Base-by-base conservation (phyloP, 1,140 invertebrate genomes). In the Trialeurodes vaporariorum region DNA sequence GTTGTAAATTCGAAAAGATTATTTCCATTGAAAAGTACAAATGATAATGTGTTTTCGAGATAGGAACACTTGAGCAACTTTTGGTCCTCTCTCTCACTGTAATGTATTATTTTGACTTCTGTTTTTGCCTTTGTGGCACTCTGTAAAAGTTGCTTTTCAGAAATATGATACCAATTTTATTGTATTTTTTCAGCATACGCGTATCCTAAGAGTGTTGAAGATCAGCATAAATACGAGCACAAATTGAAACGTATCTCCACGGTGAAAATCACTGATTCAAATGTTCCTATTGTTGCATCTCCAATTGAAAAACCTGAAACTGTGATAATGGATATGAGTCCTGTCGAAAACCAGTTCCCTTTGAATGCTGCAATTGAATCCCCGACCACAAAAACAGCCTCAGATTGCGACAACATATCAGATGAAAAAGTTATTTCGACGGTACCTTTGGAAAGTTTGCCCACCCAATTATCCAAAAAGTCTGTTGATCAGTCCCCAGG, bases 131-230 rank as follows among this genome's bases (percentile, higher is more conserved):
- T n/a, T n/a, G n/a, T n/a, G n/a, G n/a, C n/a, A n/a, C n/a, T n/a
- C n/a, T n/a, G n/a, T n/a, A n/a, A n/a, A n/a, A n/a, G n/a, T n/a
- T n/a, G n/a, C n/a, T n/a, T n/a, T n/a, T n/a, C n/a, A n/a, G n/a
- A n/a, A n/a, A n/a, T n/a, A n/a, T n/a, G n/a, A n/a, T n/a, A n/a
- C n/a, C n/a, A n/a, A 23, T 64, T 22, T 22, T 26, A 60, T 66
- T 70, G 27, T 72, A 26, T 27, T 17, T 26, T 73, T 70, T 5
- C 64, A 74, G 73, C 73, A 21, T 74, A 74, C 67, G 68, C 70
- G 22, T 72, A 71, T 66, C 71, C 73, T 61, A 5, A 61, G n/a
- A 61, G 49, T 22, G n/a, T 1, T n/a, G 61, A n/a, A n/a, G 34
- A 63, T 22, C 63, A 9, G 34, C 5, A 17, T 17, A 49, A 49